Evolutionary conservation across 2,888 invertebrate species (phyloP).

Genomic region (Hemistola chrysoprasaria): DNA sequence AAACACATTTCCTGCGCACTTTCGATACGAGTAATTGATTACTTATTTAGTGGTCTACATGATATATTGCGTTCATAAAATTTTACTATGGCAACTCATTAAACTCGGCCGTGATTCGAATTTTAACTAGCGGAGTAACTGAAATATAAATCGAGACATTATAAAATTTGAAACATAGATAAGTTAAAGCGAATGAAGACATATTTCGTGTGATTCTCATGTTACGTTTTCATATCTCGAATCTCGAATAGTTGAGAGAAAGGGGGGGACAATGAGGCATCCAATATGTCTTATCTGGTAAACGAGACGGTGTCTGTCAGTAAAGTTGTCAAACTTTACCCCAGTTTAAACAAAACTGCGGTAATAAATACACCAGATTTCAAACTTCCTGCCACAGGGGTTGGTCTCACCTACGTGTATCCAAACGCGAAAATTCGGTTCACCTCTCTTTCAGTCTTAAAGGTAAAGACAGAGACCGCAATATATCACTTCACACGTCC

Average conservation of each 20-base stretch:
- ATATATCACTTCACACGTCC: conserved; percentile 58
- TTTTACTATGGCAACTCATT: conserved; percentile 50
- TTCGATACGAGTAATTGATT: conserved; percentile 57
- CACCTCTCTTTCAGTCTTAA: conserved; percentile 44
- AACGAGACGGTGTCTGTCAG: conserved; percentile 54
- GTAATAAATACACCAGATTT: conserved; percentile 78
- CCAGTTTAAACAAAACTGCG: conserved; percentile 66
- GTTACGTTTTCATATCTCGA: conserved; percentile 30
- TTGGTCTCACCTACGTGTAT: conserved; percentile 41
- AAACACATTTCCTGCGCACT: conserved; percentile 60
- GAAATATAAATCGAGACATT: conserved; percentile 16
- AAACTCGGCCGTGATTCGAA: conserved; percentile 48
- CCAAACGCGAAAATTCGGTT: conserved; percentile 54
- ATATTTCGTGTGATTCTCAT: conserved; percentile 34
- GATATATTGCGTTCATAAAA: conserved; percentile 59
- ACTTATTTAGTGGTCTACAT: conserved; percentile 47
- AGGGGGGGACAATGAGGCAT: conserved; percentile 61
- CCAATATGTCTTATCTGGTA: conserved; percentile 59
- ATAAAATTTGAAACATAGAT: conserved; percentile 16
- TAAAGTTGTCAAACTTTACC: conserved; percentile 61
- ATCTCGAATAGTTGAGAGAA: conserved; percentile 32
- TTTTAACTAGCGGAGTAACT: conserved; percentile 34
- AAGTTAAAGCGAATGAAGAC: conserved; percentile 13
- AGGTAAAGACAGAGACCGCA: conserved; percentile 44
- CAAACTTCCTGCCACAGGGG: conserved; percentile 75